Base-by-base conservation (phyloP, 35 echinoderm and acorn worm genomes). In the Holothuria glaberrima region DNA sequence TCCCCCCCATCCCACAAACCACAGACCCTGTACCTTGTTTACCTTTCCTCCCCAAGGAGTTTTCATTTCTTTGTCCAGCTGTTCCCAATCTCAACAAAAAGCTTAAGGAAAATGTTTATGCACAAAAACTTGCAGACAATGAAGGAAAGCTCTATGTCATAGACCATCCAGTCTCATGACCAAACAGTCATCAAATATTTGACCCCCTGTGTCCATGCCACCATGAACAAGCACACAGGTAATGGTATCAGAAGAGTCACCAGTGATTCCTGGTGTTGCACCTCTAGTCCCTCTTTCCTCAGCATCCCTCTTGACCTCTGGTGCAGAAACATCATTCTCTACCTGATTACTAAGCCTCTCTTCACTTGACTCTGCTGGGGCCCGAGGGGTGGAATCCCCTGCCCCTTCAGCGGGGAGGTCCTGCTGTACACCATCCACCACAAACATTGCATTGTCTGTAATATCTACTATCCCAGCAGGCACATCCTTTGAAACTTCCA, bases 111-210 rank as follows among this genome's bases (percentile, higher is more conserved):
- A 54, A 54, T 54, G 50, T 54, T 9, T 17, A 54, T 17, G 13
- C 13, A 54, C 9, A 54, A 54, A 54, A 14, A 12, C 50, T 54
- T 0, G 12, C 3, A 54, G 9, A 54, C 13, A 1, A 9, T 54
- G 16, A 54, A 14, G 13, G 50, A 17, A 54, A 54, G 50, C 50
- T 17, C 16, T 54, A 54, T 13, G 29, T 60, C 30, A 73, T 35
- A 92, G 34, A 27, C 82, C 68, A 63, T 97, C 92, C 29, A 97
- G 36, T 22, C 92, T 88, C 12, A 92, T 66, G 17, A 98, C 86
- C n/a, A 98, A 59, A 83, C 87, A 92, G 67, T 98, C 96, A 86
- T 98, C 96, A 89, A 98, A 95, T 19, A 95, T 93, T 75, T 92
- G 90, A 14, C 96, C 96, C 21, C 90, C 52, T 2, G 93, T 92